Evolutionary conservation across 2,113 vertebrate genomes (phyloP), one percentile per base, ranked within the genome.

Genomic region (Porphyrio hochstetteri): DNA sequence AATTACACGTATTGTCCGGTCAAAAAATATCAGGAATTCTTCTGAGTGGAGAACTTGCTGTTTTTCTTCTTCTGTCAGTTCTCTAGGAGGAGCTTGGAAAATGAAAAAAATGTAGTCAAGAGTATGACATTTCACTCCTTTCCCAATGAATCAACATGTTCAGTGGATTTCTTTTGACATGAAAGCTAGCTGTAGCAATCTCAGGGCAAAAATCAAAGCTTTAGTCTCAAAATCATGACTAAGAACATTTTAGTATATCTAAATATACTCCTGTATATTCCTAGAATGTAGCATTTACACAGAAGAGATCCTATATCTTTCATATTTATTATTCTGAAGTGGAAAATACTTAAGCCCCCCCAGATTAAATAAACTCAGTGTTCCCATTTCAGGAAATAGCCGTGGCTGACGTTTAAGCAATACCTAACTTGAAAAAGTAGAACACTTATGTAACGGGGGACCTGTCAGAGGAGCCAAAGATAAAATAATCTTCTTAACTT

Each of bases 11-110:
- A 99, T 99, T 92, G 99, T 99, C 90, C 99, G 98, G 97, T 99
- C 99, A 44, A 99, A 99, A 98, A 99, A 99, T 93, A 99, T 99
- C 97, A 99, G 98, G 92, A 99, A 99, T 96, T 99, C 99, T 64
- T 99, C 99, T 2, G 99, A 99, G 97, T 99, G 99, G 63, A 99
- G 98, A 92, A 99, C 98, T 98, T 99, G 99, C 96, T 99, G 99
- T 92, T 99, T 98, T 96, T 99, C 99, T 98, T 99, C 99, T 95
- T 99, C 99, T 3, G 99, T 99, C 97, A 99, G 97, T 97, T 99
- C 99, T 91, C 99, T 98, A 53, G 98, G 98, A 97, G 98, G 98
- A 96, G 98, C 98, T 99, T 95, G 82, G 56, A 90, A 92, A 95
- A 91, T 52, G 50, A 91, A 94, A 95, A 46, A 95, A 20, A 72